Evolutionary conservation across 64 coral and sea anemone species (phyloP), one percentile per base, ranked within the genome.

Genomic region (Orbicella faveolata): DNA sequence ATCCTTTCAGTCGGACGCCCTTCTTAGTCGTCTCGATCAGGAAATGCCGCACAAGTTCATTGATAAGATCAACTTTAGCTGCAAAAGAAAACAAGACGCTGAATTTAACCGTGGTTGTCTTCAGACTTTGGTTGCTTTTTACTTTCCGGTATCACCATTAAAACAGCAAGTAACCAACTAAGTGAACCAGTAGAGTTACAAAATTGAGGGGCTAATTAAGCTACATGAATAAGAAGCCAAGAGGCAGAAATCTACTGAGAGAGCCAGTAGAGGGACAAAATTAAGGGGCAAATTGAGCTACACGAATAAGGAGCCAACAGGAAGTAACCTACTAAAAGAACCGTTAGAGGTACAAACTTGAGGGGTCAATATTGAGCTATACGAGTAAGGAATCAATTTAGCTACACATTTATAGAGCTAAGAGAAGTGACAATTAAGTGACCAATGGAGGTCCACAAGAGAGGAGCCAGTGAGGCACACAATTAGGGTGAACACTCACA

Each of bases 21-120:
- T 95, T 98, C 77, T 95, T 95, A 14, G 96, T 98, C 3, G 96
- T 93, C 70, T 98, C 96, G 83, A 98, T 98, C 8, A 98, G 84
- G 66, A 98, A 95, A 83, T 98, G 96, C 23, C 96, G 88, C 0
- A 98, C 93, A 30, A 95, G 74, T 80, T 98, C 96, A 79, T 84
- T 93, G 41, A 91, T 51, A 73, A 96, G 87, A 85, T 98, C 96
- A 20, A 95, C 84, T 78, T 98, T 95, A 64, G 83, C 96, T 98
- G 44, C 72, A 84, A 81, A 0, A 64, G 11, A 63, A 81, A 76
- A 76, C 10, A 53, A 53, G 52, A 73, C 69, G 26, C 0, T n/a
- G 4, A 33, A 26, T 9, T 73, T 73, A 73, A 73, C 5, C 25
- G 23, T 53, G 30, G 30, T 30, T 53, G 10, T 10, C 52, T 10